These are phyloP conservation scores for Drosophila gaucha DNA, from an alignment of 2,888 invertebrate species.

Conservation along the genomic window DNA sequence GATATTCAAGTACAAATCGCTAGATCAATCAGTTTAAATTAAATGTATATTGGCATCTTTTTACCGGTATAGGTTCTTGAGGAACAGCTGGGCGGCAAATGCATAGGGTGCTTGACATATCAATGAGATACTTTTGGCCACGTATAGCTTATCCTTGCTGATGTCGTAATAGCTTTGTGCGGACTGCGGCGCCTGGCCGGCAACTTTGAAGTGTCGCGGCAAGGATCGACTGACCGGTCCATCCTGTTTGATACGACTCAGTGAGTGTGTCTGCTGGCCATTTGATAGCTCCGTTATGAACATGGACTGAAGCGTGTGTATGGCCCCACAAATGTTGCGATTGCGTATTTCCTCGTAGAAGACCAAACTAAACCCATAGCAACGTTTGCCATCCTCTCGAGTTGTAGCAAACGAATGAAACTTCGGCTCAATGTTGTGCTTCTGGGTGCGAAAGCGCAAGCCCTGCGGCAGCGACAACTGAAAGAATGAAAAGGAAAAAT, in stretches of 20 bases:
- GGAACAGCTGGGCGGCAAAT: slow-evolving; percentile 93
- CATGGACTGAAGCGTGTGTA: slow-evolving; percentile 96
- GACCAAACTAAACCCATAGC: slow-evolving; percentile 96
- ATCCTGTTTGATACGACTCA: slow-evolving; percentile 88
- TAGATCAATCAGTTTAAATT: neutral
- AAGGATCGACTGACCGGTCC: slow-evolving; percentile 91
- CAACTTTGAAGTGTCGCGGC: slow-evolving; percentile 94
- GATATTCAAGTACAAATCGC: neutral
- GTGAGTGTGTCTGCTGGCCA: slow-evolving; percentile 89
- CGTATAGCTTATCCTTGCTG: slow-evolving; percentile 96
- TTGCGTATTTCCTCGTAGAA: slow-evolving; percentile 98
- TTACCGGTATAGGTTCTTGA: slow-evolving; percentile 94
- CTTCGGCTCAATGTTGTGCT: slow-evolving; percentile 92
- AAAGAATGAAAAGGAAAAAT: neutral
- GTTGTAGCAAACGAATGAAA: slow-evolving; percentile 99
- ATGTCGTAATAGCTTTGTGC: slow-evolving; percentile 96
- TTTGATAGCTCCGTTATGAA: slow-evolving; percentile 95
- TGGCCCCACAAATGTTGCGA: slow-evolving; percentile 96
- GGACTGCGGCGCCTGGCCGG: slow-evolving; percentile 90
- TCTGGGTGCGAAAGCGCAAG: slow-evolving; percentile 96
- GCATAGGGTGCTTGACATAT: slow-evolving; percentile 96
- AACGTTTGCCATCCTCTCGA: slow-evolving; percentile 96
- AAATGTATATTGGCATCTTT: slow-evolving; percentile 64
- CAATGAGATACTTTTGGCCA: slow-evolving; percentile 97
- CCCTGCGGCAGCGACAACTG: slow-evolving; percentile 98